These are phyloP conservation scores for Lasioglossum oenotherae DNA, from an alignment of 2,888 invertebrate genomes.

Conservation along the genomic window DNA sequence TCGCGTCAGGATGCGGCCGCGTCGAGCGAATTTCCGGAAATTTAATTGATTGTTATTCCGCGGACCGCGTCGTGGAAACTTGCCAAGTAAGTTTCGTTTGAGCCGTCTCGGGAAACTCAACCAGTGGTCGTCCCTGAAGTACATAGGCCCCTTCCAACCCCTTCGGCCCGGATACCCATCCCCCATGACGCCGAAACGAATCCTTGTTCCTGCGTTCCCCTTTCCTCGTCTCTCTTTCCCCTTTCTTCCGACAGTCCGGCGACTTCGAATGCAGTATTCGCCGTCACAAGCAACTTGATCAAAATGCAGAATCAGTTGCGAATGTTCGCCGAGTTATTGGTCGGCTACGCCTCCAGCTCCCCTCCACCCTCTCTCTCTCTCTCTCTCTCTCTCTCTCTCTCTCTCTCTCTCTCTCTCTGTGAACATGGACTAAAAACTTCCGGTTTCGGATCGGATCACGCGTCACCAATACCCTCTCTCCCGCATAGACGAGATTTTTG, in stretches of 20 bases:
- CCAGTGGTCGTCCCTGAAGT: conserved; percentile 65
- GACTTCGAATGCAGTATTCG: conserved; percentile 41
- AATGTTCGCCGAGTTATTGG: conserved; percentile 57
- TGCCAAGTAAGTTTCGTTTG: conserved; percentile 69
- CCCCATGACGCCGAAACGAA: conserved; percentile 27
- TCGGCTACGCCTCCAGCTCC: neutral
- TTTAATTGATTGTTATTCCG: conserved; percentile 73
- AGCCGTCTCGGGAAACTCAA: conserved; percentile 64
- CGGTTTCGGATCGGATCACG: conserved; percentile 33
- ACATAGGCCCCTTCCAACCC: neutral
- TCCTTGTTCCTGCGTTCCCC: conserved; percentile 40
- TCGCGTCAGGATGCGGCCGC: conserved; percentile 18
- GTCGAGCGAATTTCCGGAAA: conserved; percentile 60
- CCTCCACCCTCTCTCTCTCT: neutral
- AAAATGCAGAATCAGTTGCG: conserved; percentile 65
- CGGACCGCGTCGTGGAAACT: conserved; percentile 61
- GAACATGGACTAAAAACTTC: conserved; percentile 46
- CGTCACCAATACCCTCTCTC: neutral
- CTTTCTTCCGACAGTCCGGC: conserved; percentile 19
- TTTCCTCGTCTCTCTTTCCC: conserved; percentile 4
- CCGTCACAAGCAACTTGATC: conserved; percentile 55
- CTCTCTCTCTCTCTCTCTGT: neutral
- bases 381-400: neutral
- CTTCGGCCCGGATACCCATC: neutral
- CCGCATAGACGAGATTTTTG: neutral